These are phyloP conservation scores for Drosophila takahashii DNA, from an alignment of 1,140 invertebrate species.

Conservation along the genomic window DNA sequence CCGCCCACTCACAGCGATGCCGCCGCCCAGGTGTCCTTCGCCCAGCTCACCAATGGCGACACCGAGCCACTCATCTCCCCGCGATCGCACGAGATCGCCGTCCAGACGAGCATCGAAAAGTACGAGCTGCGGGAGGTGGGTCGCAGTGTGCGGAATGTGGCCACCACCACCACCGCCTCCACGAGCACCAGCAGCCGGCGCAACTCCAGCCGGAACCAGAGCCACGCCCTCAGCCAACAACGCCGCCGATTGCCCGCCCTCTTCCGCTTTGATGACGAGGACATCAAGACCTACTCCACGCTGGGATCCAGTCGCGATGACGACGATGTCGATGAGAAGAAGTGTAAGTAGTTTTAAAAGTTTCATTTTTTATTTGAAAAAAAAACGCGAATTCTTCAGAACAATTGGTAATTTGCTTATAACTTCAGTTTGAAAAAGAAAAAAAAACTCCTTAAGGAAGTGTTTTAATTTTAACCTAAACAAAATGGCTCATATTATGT, in stretches of 20 bases:
- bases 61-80: slow-evolving; percentile 47
- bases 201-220: slow-evolving; percentile 13
- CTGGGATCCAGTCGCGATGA: slow-evolving; percentile 78
- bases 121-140: slow-evolving; percentile 70
- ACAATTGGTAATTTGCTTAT: too few relatives aligned
- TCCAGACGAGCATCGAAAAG: slow-evolving; percentile 78
- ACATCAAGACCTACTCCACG: slow-evolving; percentile 78
- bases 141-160: slow-evolving; percentile 62
- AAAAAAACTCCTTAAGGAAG: too few relatives aligned
- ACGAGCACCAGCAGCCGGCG: slow-evolving; percentile 24
- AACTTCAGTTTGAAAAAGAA: too few relatives aligned
- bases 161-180: slow-evolving; percentile 59
- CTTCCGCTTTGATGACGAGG: slow-evolving; percentile 77
- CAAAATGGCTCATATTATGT: too few relatives aligned
- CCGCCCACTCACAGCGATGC: slow-evolving; percentile 63
- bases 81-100: slow-evolving; percentile 74
- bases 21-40: slow-evolving; percentile 54
- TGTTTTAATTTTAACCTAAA: too few relatives aligned
- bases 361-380: background rate
- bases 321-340: slow-evolving; percentile 67
- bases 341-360: slow-evolving; percentile 57
- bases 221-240: slow-evolving; percentile 16
- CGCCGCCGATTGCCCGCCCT: slow-evolving; percentile 58
- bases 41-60: slow-evolving; percentile 58
- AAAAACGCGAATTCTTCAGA: background rate